Evolutionary conservation across 2,888 invertebrate species (phyloP).

Genomic region (Sphecodes monilicornis): DNA sequence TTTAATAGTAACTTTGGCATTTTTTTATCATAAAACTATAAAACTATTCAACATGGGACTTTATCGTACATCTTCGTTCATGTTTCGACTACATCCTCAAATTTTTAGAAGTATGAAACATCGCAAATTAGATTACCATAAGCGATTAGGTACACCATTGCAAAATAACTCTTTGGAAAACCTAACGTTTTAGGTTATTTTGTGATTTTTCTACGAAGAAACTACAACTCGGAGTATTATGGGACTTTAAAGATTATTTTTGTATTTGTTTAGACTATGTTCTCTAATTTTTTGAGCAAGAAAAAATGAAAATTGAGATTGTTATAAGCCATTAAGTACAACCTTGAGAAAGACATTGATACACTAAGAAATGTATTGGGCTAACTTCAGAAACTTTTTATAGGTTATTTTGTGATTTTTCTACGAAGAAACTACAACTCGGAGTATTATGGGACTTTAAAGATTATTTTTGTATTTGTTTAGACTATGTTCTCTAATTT

Average conservation of each 20-base stretch:
- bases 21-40: no score
- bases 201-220: neutral
- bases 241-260: neutral
- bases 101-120: neutral
- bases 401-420: neutral
- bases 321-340: neutral
- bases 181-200: neutral
- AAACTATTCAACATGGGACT: neutral
- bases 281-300: neutral
- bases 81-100: neutral
- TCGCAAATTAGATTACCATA: neutral
- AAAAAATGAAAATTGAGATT: neutral
- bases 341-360: no score
- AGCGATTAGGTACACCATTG: neutral
- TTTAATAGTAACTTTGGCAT: no score
- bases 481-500: neutral
- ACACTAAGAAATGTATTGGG: no score
- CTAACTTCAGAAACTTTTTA: no score
- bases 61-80: neutral
- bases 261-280: neutral
- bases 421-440: neutral
- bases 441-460: neutral
- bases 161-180: neutral
- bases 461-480: neutral
- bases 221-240: neutral